Evolutionary conservation across 2,888 invertebrate genomes (phyloP).

Genomic region (Chrysotoxum bicinctum): DNA sequence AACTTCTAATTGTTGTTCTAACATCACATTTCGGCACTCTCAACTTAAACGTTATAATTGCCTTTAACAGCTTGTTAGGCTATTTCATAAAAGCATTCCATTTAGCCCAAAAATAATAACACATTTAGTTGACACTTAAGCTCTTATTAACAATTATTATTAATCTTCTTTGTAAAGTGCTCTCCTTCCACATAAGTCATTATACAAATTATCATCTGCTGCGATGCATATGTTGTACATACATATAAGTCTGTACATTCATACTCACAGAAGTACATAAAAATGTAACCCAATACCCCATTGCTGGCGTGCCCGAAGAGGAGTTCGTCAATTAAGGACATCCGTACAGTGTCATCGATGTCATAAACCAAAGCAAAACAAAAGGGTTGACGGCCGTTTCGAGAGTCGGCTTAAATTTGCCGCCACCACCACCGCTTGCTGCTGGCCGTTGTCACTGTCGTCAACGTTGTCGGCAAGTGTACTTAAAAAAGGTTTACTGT

Average conservation of each 20-base stretch:
- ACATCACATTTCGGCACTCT: no score
- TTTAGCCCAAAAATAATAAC: slow-evolving; percentile 1
- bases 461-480: slow-evolving; percentile 52
- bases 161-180: not conserved
- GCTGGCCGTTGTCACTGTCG: not conserved
- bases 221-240: slow-evolving; percentile 20
- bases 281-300: slow-evolving; percentile 59
- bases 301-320: slow-evolving; percentile 30
- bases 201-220: slow-evolving; percentile 48
- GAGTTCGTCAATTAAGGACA: slow-evolving; percentile 72
- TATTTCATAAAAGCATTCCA: not conserved
- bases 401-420: slow-evolving; percentile 25
- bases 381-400: slow-evolving; percentile 59
- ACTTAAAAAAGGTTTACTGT: slow-evolving; percentile 65
- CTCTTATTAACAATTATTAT: not conserved
- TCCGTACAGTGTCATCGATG: slow-evolving; percentile 70
- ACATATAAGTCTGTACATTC: not conserved
- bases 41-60: not conserved
- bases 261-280: slow-evolving; percentile 20
- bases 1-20: no score
- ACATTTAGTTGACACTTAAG: not conserved
- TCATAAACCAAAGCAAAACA: slow-evolving; percentile 69
- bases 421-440: not conserved
- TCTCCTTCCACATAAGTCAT: slow-evolving; percentile 29
- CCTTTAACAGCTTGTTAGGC: not conserved